Evolutionary conservation across 2,113 vertebrate genomes (phyloP).

Genomic region (Sinocyclocheilus grahami): DNA sequence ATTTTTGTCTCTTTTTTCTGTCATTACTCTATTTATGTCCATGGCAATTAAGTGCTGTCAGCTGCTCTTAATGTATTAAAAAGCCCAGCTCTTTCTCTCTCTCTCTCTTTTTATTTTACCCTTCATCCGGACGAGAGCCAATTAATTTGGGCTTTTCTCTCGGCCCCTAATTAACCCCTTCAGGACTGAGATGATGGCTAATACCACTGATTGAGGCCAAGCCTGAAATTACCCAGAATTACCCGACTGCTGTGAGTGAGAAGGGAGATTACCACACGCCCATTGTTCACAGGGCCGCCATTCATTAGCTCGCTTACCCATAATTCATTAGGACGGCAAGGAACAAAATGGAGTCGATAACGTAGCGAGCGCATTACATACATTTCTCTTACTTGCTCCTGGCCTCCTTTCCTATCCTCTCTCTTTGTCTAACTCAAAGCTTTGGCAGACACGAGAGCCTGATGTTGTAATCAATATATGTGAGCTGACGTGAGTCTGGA

Average conservation of each 20-base stretch:
- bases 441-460: slow-evolving; percentile 57
- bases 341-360: slow-evolving; percentile 55
- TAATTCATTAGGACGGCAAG: slow-evolving; percentile 59
- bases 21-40: slow-evolving; percentile 57
- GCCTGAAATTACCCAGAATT: slow-evolving; percentile 72
- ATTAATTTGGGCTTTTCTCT: slow-evolving; percentile 72
- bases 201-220: slow-evolving; percentile 73
- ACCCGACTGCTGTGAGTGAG: slow-evolving; percentile 58
- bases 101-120: slow-evolving; percentile 51
- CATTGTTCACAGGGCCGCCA: slow-evolving; percentile 61
- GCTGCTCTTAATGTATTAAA: slow-evolving; percentile 59
- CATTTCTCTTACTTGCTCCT: slow-evolving; percentile 48
- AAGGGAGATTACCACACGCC: slow-evolving; percentile 57
- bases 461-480: slow-evolving; percentile 79
- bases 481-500: slow-evolving; percentile 72
- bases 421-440: slow-evolving; percentile 63
- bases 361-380: slow-evolving; percentile 3
- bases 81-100: slow-evolving; percentile 50
- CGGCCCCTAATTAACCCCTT: slow-evolving; percentile 77
- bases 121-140: slow-evolving; percentile 67
- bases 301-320: slow-evolving; percentile 60
- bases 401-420: slow-evolving; percentile 49
- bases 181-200: slow-evolving; percentile 72
- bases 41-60: slow-evolving; percentile 65
- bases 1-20: slow-evolving; percentile 41